Evolutionary conservation across 2,888 invertebrate species (phyloP), one percentile per base, ranked within the genome.

Genomic region (Zelleria hepariella): DNA sequence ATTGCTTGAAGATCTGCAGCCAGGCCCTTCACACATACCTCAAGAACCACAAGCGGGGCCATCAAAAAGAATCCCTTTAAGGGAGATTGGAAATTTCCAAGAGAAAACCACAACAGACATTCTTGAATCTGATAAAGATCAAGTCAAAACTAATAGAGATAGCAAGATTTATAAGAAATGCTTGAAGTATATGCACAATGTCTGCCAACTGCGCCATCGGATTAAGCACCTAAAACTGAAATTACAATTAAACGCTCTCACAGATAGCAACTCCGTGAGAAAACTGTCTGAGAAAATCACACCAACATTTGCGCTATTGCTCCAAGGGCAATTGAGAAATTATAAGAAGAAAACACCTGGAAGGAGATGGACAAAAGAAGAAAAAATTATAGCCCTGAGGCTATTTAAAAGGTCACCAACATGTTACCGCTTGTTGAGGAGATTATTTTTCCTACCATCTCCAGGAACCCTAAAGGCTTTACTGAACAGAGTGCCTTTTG

Each of bases 391-490:
- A 7, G 57, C 47, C 20, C 10, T 42, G 18, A 10, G 47, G 23
- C 7, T 56, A 4, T 56, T 32, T 32, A 56, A 56, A 20, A 56
- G 20, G 20, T 27, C 56, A 21, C 56, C 56, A 20, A 32, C 56
- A 2, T 32, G 32, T 18, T 56, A 32, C 42, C n/a, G 56, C 5
- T 42, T 56, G 26, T 10, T 56, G 21, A 42, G 42, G 23, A 56
- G 51, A 26, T 24, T 47, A 51, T 18, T 59, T 54, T 42, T 47
- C 20, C 24, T 54, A 23, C 57, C 60, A 23, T 27, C 60, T 24
- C 60, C 51, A 7, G 21, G 52, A 5, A 60, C 60, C 6, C 49
- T 52, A 32, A 57, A 57, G 53, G 24, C 27, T 18, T 27, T 60
- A 23, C 25, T 60, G 15, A 57, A 18, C 23, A 26, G 25, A 48